Percentiles rank a stretch among this genome's conserved stretches.
Conservation (phyloP, 2,888 invertebrate genomes). For the Plutella xylostella region DNA sequence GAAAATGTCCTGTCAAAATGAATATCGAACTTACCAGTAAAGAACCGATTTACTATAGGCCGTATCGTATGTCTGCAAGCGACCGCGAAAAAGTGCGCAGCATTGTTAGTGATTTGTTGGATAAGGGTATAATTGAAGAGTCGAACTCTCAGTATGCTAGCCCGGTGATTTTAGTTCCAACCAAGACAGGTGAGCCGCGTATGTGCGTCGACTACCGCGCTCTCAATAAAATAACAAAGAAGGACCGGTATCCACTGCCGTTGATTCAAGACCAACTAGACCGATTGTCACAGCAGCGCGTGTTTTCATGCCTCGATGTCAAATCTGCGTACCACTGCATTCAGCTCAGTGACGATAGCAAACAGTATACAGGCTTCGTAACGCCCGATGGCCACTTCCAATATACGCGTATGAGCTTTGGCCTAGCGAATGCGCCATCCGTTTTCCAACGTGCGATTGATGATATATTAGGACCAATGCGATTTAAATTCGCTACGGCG, state of each 20-base stretch:
- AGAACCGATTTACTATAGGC: no score
- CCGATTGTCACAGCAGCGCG: slow-evolving; percentile 5
- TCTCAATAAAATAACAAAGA: slow-evolving; percentile 13
- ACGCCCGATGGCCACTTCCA: no score
- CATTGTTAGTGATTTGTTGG: no score
- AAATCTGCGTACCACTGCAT: slow-evolving; percentile 17
- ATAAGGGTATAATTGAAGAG: slow-evolving; percentile 10
- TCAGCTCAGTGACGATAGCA: slow-evolving; percentile 3
- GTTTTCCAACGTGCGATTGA: slow-evolving; percentile 14
- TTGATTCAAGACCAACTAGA: slow-evolving; percentile 14
- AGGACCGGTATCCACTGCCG: slow-evolving; percentile 15
- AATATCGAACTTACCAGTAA: no score
- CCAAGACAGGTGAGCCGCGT: slow-evolving; percentile 14
- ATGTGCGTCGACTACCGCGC: slow-evolving; percentile 16
- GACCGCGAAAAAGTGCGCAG: no score
- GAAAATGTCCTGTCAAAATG: no score
- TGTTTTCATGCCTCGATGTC: slow-evolving; percentile 14
- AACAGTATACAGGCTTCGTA: slow-evolving; percentile 10
- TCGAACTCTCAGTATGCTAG: slow-evolving; percentile 13
- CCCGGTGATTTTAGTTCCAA: no score
- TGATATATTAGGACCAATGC: slow-evolving; percentile 10
- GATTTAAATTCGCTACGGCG: slow-evolving; percentile 13
- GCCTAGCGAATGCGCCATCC: slow-evolving; percentile 12
- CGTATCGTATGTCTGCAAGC: no score
- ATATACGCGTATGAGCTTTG: slow-evolving; percentile 15